Evolutionary conservation across 2,888 invertebrate genomes (phyloP).

Genomic region (Pheosia tremula): DNA sequence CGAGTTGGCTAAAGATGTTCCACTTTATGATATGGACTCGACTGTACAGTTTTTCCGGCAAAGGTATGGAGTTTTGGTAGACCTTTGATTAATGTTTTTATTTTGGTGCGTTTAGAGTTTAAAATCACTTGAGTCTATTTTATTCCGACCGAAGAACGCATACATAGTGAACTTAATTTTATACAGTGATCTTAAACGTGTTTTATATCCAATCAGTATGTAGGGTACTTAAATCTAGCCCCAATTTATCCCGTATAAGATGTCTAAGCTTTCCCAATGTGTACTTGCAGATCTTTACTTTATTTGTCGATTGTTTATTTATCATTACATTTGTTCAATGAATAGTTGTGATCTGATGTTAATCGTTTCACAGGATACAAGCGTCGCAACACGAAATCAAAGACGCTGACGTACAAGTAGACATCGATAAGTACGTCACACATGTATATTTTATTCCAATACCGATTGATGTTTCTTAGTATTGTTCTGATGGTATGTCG

Average conservation of each 20-base stretch:
- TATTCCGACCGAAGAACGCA: too few relatives aligned
- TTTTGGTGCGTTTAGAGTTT: not conserved
- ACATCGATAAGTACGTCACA: slow-evolving; percentile 71
- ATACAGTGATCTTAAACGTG: too few relatives aligned
- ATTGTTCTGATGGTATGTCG: not conserved
- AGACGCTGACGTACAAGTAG: slow-evolving; percentile 72
- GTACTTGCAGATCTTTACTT: not conserved
- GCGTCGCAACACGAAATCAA: slow-evolving; percentile 61
- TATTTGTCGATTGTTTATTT: too few relatives aligned
- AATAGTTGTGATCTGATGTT: not conserved
- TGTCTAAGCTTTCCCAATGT: too few relatives aligned
- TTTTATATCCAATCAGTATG: too few relatives aligned
- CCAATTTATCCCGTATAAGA: too few relatives aligned
- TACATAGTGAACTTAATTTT: too few relatives aligned
- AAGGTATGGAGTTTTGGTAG: slow-evolving; percentile 57
- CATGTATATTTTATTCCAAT: not conserved
- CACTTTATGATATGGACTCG: slow-evolving; percentile 87
- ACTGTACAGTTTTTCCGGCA: slow-evolving; percentile 90
- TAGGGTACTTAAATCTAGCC: too few relatives aligned
- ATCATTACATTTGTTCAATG: not conserved
- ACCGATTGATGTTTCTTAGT: not conserved
- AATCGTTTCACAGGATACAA: slow-evolving; percentile 54
- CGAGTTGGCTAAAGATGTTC: slow-evolving; percentile 86
- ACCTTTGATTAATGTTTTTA: not conserved
- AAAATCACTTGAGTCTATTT: too few relatives aligned